Evolutionary conservation across 2,888 invertebrate species (phyloP), one percentile per base, ranked within the genome.

Genomic region (Drosophila falleni): DNA sequence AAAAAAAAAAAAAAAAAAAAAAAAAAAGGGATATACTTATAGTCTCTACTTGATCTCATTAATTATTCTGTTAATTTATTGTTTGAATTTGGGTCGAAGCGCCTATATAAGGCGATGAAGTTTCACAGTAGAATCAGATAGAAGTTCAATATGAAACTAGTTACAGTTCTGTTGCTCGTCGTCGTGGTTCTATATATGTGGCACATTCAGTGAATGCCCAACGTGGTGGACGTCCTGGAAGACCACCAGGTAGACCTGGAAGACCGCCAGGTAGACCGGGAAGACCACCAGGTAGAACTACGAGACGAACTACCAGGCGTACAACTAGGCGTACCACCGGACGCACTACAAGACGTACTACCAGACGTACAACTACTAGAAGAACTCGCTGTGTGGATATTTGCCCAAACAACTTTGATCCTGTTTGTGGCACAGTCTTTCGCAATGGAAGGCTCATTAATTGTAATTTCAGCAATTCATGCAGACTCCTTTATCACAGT

Each of bases 401-500:
- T 13, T 54, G 54, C 11, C 16, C 54, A n/a, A 2, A 5, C 15
- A 9, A 19, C 19, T 5, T 11, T 31, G 11, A 54, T 37, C 61
- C 55, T 8, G 46, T 62, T 3, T 62, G 61, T 29, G 61, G 61
- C 5, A 46, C 54, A 5, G 46, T 37, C 0, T 4, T 19, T 11
- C 61, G 61, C 5, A 11, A n/a, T 23, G 29, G 46, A 8, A 62
- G 46, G 26, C 1, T 10, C 10, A 55, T 62, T 5, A 13, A 29
- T 44, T 62, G 61, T 31, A 62, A 46, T 46, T 62, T 62, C 15
- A 37, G 46, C 19, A 62, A 62, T 55, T 11, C n/a, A 26, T 62
- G 61, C n/a, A 16, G 26, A 29, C 16, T 46, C 5, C 2, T 15
- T 19, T 46, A 31, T 10, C 54, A 47, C 37, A n/a, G 10, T 1